Evolutionary conservation across 2,888 invertebrate genomes (phyloP).

Genomic region (Sycophila texana): DNA sequence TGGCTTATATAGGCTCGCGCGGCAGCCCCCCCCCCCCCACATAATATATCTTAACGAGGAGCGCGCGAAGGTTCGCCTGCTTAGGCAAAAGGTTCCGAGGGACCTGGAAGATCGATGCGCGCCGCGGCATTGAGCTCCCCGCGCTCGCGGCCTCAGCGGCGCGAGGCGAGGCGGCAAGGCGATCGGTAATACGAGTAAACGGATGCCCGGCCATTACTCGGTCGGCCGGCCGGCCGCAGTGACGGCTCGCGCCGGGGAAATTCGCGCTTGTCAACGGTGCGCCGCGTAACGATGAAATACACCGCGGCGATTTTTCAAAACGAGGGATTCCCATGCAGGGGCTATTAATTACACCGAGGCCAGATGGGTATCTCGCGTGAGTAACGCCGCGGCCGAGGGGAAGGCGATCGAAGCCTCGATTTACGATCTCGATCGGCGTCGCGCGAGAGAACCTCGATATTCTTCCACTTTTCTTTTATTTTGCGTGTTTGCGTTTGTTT

Average conservation of each 20-base stretch:
- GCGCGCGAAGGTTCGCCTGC: too few relatives aligned
- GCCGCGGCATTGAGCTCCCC: not conserved
- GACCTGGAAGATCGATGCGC: not conserved
- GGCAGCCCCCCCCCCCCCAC: too few relatives aligned
- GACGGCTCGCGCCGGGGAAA: constrained; percentile 4
- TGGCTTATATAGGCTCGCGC: too few relatives aligned
- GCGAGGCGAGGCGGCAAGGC: constrained; percentile 39
- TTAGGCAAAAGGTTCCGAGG: not conserved
- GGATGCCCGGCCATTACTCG: constrained; percentile 13
- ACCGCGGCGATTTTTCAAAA: not conserved
- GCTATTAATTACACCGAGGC: constrained; percentile 40
- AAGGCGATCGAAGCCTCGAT: not conserved
- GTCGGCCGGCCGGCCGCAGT: not conserved
- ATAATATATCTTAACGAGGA: too few relatives aligned
- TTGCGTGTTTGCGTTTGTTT: not conserved
- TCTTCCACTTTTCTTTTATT: not conserved
- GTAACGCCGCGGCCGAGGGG: not conserved
- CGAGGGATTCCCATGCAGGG: not conserved
- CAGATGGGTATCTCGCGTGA: not conserved
- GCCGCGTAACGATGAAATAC: not conserved
- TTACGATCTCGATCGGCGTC: constrained; percentile 17
- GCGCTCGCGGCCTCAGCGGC: constrained; percentile 1
- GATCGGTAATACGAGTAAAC: constrained; percentile 42
- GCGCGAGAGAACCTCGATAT: not conserved
- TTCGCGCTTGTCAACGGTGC: constrained; percentile 2